phyloP scores from a whole-genome alignment of 1,140 invertebrate genomes.

The Neoseiulus cucumeris region DNA sequence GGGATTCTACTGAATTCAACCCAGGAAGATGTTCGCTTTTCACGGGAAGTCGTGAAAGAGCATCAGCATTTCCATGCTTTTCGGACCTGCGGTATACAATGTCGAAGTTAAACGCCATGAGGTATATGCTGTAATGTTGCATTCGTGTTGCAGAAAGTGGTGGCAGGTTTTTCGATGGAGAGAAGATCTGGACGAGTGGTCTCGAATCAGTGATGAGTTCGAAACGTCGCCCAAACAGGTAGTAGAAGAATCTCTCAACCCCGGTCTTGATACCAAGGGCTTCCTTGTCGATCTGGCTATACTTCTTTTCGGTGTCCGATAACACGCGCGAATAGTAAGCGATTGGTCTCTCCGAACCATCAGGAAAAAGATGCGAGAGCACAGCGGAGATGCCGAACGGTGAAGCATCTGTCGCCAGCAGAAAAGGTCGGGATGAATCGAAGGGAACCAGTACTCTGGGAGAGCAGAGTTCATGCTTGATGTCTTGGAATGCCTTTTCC shows the following conservation, averaged over 20 bases:
- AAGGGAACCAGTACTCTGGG: neutral
- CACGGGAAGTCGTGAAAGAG: no score
- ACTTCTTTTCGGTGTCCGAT: conserved; percentile 28
- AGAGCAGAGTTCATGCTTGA: neutral
- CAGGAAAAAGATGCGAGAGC: conserved; percentile 25
- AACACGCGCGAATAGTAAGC: conserved; percentile 30
- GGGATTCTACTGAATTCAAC: no score
- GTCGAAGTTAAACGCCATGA: no score
- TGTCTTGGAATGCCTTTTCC: neutral
- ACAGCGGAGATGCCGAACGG: conserved; percentile 30
- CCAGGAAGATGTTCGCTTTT: no score
- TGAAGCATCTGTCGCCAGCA: conserved; percentile 28
- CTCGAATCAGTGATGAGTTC: conserved; percentile 31
- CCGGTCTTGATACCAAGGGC: conserved; percentile 32
- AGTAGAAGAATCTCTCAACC: conserved; percentile 34
- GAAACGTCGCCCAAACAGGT: conserved; percentile 31
- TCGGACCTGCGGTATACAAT: no score
- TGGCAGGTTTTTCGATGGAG: conserved; percentile 21
- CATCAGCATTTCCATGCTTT: no score
- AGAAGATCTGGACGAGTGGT: conserved; percentile 30
- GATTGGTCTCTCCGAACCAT: conserved; percentile 28
- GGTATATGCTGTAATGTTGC: conserved; percentile 26
- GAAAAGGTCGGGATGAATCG: neutral
- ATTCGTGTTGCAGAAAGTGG: conserved; percentile 23
- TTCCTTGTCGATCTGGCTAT: conserved; percentile 35